Percentiles rank a stretch among this genome's conserved stretches.
Conservation (phyloP, 1,140 invertebrate genomes). For the Gryon sp. region DNA sequence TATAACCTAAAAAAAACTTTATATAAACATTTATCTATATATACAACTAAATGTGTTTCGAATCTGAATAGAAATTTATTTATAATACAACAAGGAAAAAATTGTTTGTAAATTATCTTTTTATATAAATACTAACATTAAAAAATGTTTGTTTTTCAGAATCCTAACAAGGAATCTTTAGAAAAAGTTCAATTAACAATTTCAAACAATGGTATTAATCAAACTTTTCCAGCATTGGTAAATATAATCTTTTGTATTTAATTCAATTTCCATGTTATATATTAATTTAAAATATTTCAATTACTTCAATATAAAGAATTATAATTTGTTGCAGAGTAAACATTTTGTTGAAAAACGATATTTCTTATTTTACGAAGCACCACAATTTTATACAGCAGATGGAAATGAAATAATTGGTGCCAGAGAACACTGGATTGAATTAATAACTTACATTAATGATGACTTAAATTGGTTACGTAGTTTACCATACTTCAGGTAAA, state of each 20-base stretch:
- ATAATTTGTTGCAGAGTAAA: conserved; percentile 68
- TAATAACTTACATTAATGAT: conserved; percentile 79
- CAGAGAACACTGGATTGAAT: conserved; percentile 82
- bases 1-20: too few relatives aligned
- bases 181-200: conserved; percentile 68
- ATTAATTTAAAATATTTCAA: not conserved
- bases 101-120: too few relatives aligned
- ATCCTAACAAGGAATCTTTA: conserved; percentile 67
- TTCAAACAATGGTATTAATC: conserved; percentile 62
- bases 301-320: too few relatives aligned
- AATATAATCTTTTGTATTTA: too few relatives aligned
- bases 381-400: conserved; percentile 66
- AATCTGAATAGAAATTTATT: too few relatives aligned
- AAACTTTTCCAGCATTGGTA: conserved; percentile 71
- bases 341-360: conserved; percentile 71
- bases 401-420: conserved; percentile 75
- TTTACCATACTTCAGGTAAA: conserved; percentile 79
- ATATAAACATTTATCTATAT: too few relatives aligned
- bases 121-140: too few relatives aligned
- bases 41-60: too few relatives aligned
- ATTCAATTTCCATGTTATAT: too few relatives aligned
- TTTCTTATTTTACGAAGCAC: conserved; percentile 74
- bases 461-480: conserved; percentile 81
- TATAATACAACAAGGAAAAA: too few relatives aligned
- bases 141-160: conserved; percentile 57